Conservation (phyloP, 2,113 vertebrate species). For the Vulpes vulpes region DNA sequence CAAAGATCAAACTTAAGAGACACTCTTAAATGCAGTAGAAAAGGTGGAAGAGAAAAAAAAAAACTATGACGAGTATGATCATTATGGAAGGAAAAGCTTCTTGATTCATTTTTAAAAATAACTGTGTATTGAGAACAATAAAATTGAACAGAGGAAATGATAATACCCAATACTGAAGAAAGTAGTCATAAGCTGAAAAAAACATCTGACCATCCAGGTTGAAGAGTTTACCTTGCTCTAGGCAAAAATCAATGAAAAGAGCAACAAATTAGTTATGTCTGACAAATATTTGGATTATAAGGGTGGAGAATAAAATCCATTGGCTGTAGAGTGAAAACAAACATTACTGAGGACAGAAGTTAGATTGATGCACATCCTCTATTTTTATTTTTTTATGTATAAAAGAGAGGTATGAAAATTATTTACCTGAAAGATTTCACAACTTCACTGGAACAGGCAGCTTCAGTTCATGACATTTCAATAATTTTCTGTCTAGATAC, state of each 20-base stretch:
- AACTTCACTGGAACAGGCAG: not conserved
- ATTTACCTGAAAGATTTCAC: not conserved
- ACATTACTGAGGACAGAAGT: not conserved
- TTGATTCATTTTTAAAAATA: conserved; percentile 8
- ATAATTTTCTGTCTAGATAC: not conserved
- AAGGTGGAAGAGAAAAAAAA: not conserved
- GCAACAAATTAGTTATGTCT: not conserved
- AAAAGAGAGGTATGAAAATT: not conserved
- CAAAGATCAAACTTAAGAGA: not conserved
- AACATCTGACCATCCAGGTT: not conserved
- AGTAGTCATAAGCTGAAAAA: not conserved
- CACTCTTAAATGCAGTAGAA: not conserved
- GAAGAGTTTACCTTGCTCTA: conserved; percentile 52
- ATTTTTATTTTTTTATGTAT: not conserved
- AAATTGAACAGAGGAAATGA: conserved; percentile 20
- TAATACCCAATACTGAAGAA: not conserved
- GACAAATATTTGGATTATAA: conserved; percentile 17
- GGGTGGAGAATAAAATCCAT: not conserved
- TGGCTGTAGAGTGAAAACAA: not conserved
- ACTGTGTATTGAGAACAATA: conserved; percentile 8
- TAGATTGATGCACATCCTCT: not conserved
- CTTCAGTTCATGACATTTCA: not conserved
- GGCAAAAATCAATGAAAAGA: conserved; percentile 57
- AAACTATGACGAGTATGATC: not conserved
- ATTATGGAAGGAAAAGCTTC: not conserved